Evolutionary conservation across 53 echinoderm and acorn worm genomes (phyloP).

Genomic region (Temnopleurus reevesii): DNA sequence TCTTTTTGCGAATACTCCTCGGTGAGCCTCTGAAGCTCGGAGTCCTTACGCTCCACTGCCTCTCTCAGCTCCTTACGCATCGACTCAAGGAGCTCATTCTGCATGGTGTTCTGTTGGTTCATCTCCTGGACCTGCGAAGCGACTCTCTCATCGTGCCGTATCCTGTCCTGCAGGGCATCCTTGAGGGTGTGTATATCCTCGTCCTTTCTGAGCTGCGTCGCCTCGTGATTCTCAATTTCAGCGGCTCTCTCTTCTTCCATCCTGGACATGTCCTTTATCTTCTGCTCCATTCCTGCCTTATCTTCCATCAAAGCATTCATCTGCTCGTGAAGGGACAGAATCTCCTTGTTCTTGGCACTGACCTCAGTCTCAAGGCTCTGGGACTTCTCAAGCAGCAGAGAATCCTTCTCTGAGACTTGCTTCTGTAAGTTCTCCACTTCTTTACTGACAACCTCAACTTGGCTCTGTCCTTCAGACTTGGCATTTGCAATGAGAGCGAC

Average conservation of each 20-base stretch:
- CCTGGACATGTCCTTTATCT: conserved; percentile 54
- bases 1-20: conserved; percentile 54
- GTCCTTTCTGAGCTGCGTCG: conserved; percentile 59
- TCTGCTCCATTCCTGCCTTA: conserved; percentile 50
- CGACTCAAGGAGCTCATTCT: conserved; percentile 41
- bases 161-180: conserved; percentile 44
- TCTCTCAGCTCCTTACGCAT: conserved; percentile 55
- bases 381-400: conserved; percentile 51
- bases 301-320: conserved; percentile 57
- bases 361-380: conserved; percentile 74
- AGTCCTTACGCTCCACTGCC: conserved; percentile 56
- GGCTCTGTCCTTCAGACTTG: conserved; percentile 21
- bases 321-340: conserved; percentile 68
- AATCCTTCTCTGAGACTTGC: conserved; percentile 45
- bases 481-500: conserved; percentile 46
- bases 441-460: conserved; percentile 29
- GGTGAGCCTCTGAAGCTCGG: conserved; percentile 59
- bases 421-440: conserved; percentile 45
- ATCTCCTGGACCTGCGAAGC: conserved; percentile 48
- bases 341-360: conserved; percentile 83
- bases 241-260: conserved; percentile 53
- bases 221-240: conserved; percentile 54
- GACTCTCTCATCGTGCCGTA: conserved; percentile 51
- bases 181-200: conserved; percentile 55
- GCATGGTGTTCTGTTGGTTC: conserved; percentile 52